Evolutionary conservation across 1,140 invertebrate species (phyloP), one percentile per base, ranked within the genome.

Genomic region (Penaeus indicus): DNA sequence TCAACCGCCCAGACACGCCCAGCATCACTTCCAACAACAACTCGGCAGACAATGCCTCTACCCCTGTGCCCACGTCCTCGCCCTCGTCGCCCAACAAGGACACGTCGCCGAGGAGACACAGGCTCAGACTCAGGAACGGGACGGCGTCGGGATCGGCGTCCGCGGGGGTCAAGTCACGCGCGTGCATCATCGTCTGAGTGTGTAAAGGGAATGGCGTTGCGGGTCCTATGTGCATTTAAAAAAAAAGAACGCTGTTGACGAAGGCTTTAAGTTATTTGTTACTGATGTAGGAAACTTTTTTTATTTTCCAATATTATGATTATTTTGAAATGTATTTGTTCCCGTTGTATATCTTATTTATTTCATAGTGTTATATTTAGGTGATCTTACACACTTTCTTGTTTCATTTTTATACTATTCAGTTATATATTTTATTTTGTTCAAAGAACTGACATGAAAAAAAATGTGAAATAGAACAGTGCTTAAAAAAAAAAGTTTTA

Each of bases 151-250:
- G 38, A 4, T 42, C 62, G 10, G 62, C 54, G 16, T 18, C 38
- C 0, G 61, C 32, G 0, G 85, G 85, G 0, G 61, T 86, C 5
- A 86, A 86, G 61, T 86, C 75, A 21, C 54, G 61, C 13, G 85
- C 85, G 1, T 86, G 85, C n/a, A 79, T 42, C 18, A 86, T 86
- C 32, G 72, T 75, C 72, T 32, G 72, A 75, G n/a, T 75, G 27
- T 75, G 16, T 7, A 21, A 8, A 21, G 42, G 21, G 42, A 32
- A 75, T 16, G 72, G 27, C 25, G 10, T 27, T 32, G 38, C 18
- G 47, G 47, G 47, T 47, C 54, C 11, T 54, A 1, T 1, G 54
- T 42, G 38, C 38, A 42, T 42, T 42, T 42, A 42, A 4, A 42
- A 42, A 42, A 4, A 42, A 42, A 42, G 38, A 42, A 54, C 47